Base-by-base conservation (phyloP, 2,888 invertebrate genomes). In the Thecocarcelia acutangulata region DNA sequence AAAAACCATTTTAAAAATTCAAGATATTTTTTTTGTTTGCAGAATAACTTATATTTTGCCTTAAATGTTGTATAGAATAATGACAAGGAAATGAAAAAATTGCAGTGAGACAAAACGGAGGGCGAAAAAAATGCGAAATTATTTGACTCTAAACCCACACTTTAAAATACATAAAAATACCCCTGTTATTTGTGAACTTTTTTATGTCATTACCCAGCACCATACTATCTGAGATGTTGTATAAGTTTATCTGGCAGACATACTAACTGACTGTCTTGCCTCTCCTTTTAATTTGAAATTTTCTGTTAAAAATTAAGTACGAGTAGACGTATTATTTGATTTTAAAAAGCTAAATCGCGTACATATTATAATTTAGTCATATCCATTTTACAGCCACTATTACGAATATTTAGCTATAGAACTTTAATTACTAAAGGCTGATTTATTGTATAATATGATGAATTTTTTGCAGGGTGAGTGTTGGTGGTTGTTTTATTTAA, bases 1-100 rank as follows among this genome's bases (percentile, higher is more conserved):
- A 63, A 61, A n/a, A 77, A 64, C 37, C 56, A 56, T 61, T 52
- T 73, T 63, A 63, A 19, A 56, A 72, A 44, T 48, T 70, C 70
- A 70, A 50, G 50, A 77, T 63, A 40, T 50, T 61, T 73, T 28
- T 28, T 46, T 15, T 40, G 59, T 21, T 73, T 33, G 44, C 44
- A n/a, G 13, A 48, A 50, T 52, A 70, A 59, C 21, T 52, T 42
- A 6, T 37, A 24, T 28, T 37, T 28, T 24, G 28, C 42, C 42
- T 61, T 61, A 44, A 13, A 42, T 56, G 3, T 46, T 19, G 44
- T 11, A 13, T 59, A 46, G n/a, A 54, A 68, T 37, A 37, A 17
- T 19, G 24, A 33, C 28, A 48, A 21, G 40, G 24, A 21, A 50
- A 28, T 37, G n/a, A 9, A 15, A 50, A 15, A 19, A 21, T 37